Evolutionary conservation across 2,888 invertebrate genomes (phyloP), one percentile per base, ranked within the genome.

Genomic region (Bellardia bayeri): DNA sequence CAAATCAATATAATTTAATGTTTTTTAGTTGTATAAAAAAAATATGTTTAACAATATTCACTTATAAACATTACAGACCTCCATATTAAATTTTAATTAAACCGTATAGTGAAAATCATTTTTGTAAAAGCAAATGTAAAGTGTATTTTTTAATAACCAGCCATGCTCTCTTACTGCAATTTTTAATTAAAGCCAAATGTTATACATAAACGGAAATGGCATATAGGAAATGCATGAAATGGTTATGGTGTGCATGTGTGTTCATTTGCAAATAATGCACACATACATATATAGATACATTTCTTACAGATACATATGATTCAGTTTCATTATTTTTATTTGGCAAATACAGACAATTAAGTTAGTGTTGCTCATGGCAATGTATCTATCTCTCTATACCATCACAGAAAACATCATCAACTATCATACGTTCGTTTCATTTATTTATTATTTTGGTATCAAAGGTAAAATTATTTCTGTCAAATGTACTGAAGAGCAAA

Each of bases 201-300:
- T 40, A 42, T 66, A 11, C n/a, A n/a, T 23, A 68, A 82, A 75
- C 68, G 82, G 75, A 82, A 75, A 75, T 61, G 23, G 16, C 37
- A 56, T 58, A 75, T n/a, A 51, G 72, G 64, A 81, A 81, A 74
- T 56, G 56, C 13, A 80, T 69, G 2, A 23, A 45, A 45, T 45
- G 2, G 14, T 40, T 30, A 7, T 33, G 33, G 37, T 69, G 23
- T 30, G 3, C 49, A 49, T 33, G 30, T 56, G 23, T 56, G 16
- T 16, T n/a, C 8, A 64, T 40, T 9, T 64, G n/a, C 8, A 37
- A 40, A n/a, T 40, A n/a, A n/a, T 16, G 23, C 7, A 13, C 2
- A 9, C 40, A 40, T 56, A 40, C 16, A 33, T 30, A 14, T 30
- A 51, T 14, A 30, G 8, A 14, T 33, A 8, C 33, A 7, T 9